These are phyloP conservation scores for Eunapius fragilis DNA, from an alignment of 37 sponge, comb jelly and placozoan species.

Conservation along the genomic window DNA sequence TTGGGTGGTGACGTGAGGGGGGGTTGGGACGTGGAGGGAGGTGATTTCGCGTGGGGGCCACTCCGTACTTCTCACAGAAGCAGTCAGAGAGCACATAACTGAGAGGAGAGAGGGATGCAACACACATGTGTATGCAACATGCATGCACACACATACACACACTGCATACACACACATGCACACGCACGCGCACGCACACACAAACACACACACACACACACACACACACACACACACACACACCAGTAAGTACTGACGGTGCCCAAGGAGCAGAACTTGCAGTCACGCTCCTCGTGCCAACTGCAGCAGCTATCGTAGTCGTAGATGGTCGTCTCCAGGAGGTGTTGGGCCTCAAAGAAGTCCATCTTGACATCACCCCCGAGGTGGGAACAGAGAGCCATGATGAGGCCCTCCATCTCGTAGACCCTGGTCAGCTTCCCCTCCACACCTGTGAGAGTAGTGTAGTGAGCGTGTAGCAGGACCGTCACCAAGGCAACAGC, in stretches of 20 bases:
- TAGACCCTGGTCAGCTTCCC: conserved; percentile 41
- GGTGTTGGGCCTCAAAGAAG: conserved; percentile 33
- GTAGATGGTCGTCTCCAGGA: conserved; percentile 53
- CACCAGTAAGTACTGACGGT: conserved; percentile 45
- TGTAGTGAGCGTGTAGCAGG: neutral
- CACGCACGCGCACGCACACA: neutral
- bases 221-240: neutral
- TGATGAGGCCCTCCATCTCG: conserved; percentile 11
- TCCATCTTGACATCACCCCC: conserved; percentile 15
- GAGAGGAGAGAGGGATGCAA: neutral
- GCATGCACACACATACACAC: neutral
- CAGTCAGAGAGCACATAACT: conserved; percentile 69
- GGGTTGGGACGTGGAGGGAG: conserved; percentile 38
- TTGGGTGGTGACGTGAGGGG: neutral
- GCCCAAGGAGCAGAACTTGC: conserved; percentile 63
- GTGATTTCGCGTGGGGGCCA: conserved; percentile 58
- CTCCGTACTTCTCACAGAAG: conserved; percentile 64
- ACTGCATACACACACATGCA: neutral
- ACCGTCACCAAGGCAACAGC: neutral
- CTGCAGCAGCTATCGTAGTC: conserved; percentile 57
- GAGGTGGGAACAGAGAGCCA: conserved; percentile 26
- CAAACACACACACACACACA: neutral
- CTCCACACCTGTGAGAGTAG: conserved; percentile 18
- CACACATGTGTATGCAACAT: no score
- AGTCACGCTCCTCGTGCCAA: conserved; percentile 59